phyloP scores from a whole-genome alignment of 2,888 invertebrate species.

The Scaptomyza polygonia region DNA sequence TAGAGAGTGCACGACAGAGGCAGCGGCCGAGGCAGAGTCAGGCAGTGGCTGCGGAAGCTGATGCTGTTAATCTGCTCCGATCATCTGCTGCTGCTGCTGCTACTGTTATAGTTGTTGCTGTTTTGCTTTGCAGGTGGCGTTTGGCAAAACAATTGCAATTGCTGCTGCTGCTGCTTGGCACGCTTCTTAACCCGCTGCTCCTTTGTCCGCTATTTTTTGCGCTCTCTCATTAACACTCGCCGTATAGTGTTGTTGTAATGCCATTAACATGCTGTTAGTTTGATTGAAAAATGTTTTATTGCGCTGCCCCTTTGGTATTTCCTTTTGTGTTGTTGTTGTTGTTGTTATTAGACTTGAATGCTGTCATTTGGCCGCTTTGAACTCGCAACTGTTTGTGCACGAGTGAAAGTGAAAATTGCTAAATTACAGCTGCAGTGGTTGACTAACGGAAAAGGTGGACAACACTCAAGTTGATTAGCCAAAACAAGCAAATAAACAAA shows the following conservation, averaged over 20 bases:
- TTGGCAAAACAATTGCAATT: conserved; percentile 62
- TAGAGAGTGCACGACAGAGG: conserved; percentile 22
- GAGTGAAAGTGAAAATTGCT: conserved; percentile 82
- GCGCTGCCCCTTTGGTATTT: conserved; percentile 29
- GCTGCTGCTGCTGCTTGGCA: conserved; percentile 44
- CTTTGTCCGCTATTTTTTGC: conserved; percentile 6
- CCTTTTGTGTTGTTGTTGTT: conserved; percentile 3
- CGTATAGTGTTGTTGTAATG: conserved; percentile 54
- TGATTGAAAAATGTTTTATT: conserved; percentile 78
- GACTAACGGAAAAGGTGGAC: conserved; percentile 51
- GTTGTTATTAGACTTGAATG: conserved; percentile 32
- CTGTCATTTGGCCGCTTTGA: conserved; percentile 61
- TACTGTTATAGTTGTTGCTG: conserved; percentile 5
- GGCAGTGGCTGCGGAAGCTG: conserved; percentile 37
- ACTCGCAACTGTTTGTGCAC: conserved; percentile 55
- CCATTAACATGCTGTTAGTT: conserved; percentile 77
- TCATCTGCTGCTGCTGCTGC: neutral
- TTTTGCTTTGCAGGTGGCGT: conserved; percentile 49
- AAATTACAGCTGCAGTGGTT: conserved; percentile 57
- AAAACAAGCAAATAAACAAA: conserved; percentile 27
- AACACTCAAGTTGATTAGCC: conserved; percentile 47
- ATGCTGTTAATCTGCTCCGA: conserved; percentile 47
- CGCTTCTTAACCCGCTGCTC: conserved; percentile 38
- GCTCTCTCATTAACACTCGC: conserved; percentile 40
- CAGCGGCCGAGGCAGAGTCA: conserved; percentile 3